These are phyloP conservation scores for Drosophila subquinaria DNA, from an alignment of 2,888 invertebrate species.

Conservation along the genomic window DNA sequence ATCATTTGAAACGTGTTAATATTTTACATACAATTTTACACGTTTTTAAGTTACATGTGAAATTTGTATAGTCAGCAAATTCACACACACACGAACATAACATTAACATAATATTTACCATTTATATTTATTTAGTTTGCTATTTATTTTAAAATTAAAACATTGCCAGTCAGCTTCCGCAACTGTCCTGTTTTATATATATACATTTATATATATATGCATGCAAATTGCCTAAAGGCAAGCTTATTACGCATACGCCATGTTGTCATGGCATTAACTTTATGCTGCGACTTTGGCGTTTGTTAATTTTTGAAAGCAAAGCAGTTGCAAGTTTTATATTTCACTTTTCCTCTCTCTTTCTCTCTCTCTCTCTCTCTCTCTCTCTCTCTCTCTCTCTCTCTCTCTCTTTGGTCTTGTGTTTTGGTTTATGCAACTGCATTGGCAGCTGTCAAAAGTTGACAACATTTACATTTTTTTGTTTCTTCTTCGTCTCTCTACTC, in stretches of 20 bases:
- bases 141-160: slow-evolving; percentile 52
- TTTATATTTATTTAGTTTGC: slow-evolving; percentile 48
- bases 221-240: slow-evolving; percentile 50
- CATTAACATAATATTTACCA: slow-evolving; percentile 42
- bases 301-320: slow-evolving; percentile 67
- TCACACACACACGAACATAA: neutral
- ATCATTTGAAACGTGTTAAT: slow-evolving; percentile 40
- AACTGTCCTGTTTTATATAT: neutral
- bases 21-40: slow-evolving; percentile 19
- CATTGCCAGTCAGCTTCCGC: slow-evolving; percentile 4
- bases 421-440: slow-evolving; percentile 33
- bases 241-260: slow-evolving; percentile 64
- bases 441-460: slow-evolving; percentile 61
- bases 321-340: slow-evolving; percentile 40
- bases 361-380: neutral
- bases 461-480: slow-evolving; percentile 59
- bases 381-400: neutral
- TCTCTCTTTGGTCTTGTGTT: neutral
- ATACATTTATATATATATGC: slow-evolving; percentile 9
- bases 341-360: slow-evolving; percentile 2
- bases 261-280: slow-evolving; percentile 50
- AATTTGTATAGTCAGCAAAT: slow-evolving; percentile 18
- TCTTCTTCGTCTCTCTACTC: slow-evolving; percentile 50
- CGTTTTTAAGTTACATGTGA: slow-evolving; percentile 38
- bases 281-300: slow-evolving; percentile 31